A percentile compares a stretch with the other conserved stretches of the same genome.
phyloP scores from a whole-genome alignment of 2,888 invertebrate species.

The Aradus depressus region DNA sequence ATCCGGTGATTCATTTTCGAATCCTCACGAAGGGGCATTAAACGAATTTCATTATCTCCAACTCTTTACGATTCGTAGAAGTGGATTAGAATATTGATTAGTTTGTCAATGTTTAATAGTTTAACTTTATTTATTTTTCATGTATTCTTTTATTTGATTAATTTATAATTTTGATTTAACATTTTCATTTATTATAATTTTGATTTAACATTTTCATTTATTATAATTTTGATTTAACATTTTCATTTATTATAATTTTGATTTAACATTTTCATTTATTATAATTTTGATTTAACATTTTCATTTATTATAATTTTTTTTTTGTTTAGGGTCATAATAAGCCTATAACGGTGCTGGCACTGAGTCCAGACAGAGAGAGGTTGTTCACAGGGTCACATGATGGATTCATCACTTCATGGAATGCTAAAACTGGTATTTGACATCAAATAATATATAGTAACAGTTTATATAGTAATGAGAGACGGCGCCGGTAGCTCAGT shows the following conservation, averaged over 20 bases:
- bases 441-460: too few species aligned
- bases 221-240: conserved; percentile 1
- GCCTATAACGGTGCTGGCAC: conserved; percentile 81
- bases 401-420: conserved; percentile 78
- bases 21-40: too few species aligned
- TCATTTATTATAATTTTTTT: background rate
- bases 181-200: background rate
- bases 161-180: background rate
- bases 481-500: too few species aligned
- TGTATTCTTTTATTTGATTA: too few species aligned
- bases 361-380: conserved; percentile 58
- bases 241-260: background rate
- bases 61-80: too few species aligned
- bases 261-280: conserved; percentile 1
- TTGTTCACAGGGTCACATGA: conserved; percentile 92
- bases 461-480: too few species aligned
- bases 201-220: background rate
- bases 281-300: conserved; percentile 1
- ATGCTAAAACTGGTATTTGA: conserved; percentile 54
- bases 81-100: too few species aligned
- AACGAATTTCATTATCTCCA: too few species aligned
- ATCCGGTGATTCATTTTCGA: too few species aligned
- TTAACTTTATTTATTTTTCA: too few species aligned
- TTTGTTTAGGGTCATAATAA: conserved; percentile 80
- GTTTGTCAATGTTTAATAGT: too few species aligned